A percentile compares a stretch with the other conserved stretches of the same genome.
Conservation (phyloP, 2,797 vertebrate genomes). For the Falco cherrug region DNA sequence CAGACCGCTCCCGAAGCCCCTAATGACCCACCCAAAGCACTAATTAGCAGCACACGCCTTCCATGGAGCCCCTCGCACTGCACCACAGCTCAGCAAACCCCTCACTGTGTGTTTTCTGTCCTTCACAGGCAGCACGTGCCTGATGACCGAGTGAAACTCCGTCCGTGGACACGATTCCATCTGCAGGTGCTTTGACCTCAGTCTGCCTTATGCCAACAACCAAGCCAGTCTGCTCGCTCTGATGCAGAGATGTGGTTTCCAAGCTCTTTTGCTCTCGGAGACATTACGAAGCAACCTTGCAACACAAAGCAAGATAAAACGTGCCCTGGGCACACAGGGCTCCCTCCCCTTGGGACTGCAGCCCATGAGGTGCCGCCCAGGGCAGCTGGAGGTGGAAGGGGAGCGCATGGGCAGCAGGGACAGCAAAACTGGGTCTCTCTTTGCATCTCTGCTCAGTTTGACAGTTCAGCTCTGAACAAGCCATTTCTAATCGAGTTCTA, state of each 20-base stretch:
- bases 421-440: neutral
- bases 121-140: rapidly evolving
- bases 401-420: neutral
- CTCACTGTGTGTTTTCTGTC: neutral
- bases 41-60: rapidly evolving
- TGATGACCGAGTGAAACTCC: neutral
- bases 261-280: neutral
- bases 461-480: neutral
- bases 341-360: neutral
- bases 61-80: rapidly evolving
- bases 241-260: neutral
- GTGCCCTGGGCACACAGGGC: neutral
- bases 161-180: rapidly evolving
- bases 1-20: neutral
- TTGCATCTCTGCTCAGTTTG: neutral
- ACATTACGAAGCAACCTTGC: neutral
- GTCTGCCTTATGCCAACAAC: neutral
- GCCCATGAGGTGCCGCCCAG: rapidly evolving
- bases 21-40: rapidly evolving
- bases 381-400: neutral
- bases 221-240: no score
- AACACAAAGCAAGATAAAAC: neutral
- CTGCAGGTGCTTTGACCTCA: neutral
- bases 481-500: neutral
- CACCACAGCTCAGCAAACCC: neutral